Percentiles rank a stretch among this genome's conserved stretches.
phyloP scores from a whole-genome alignment of 1,140 invertebrate genomes.

The Asobara japonica region DNA sequence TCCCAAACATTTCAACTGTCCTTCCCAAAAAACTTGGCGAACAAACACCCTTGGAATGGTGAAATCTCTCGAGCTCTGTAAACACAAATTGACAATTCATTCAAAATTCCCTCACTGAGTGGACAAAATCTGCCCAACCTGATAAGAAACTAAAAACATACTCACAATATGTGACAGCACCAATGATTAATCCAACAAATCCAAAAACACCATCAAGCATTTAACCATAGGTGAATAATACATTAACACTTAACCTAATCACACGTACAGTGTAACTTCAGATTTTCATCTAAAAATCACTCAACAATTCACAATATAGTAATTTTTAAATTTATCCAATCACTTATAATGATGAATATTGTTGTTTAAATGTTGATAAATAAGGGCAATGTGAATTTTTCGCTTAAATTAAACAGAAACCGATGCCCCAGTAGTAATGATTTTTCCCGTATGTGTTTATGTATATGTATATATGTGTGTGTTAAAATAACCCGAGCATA shows the following conservation, averaged over 20 bases:
- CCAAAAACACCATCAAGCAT: neutral
- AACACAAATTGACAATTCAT: constrained; percentile 13
- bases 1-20: too few species aligned
- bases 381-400: neutral
- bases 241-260: constrained; percentile 1
- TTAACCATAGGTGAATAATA: neutral
- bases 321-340: too few species aligned
- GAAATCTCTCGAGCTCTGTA: constrained; percentile 1
- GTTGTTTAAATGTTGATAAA: neutral
- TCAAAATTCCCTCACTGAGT: neutral
- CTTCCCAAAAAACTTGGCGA: too few species aligned
- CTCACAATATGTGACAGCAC: constrained; percentile 7
- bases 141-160: neutral
- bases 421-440: constrained; percentile 3
- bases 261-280: neutral
- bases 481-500: constrained; percentile 48
- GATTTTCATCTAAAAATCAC: neutral
- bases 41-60: neutral
- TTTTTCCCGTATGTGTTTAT: constrained; percentile 9
- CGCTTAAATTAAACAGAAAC: neutral
- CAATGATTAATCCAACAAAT: neutral
- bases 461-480: constrained; percentile 37
- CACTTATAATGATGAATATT: neutral
- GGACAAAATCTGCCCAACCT: neutral
- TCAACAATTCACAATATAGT: too few species aligned